Percentiles rank a stretch among this genome's conserved stretches.
phyloP scores from a whole-genome alignment of 2,113 vertebrate species.

The Lepus americanus region DNA sequence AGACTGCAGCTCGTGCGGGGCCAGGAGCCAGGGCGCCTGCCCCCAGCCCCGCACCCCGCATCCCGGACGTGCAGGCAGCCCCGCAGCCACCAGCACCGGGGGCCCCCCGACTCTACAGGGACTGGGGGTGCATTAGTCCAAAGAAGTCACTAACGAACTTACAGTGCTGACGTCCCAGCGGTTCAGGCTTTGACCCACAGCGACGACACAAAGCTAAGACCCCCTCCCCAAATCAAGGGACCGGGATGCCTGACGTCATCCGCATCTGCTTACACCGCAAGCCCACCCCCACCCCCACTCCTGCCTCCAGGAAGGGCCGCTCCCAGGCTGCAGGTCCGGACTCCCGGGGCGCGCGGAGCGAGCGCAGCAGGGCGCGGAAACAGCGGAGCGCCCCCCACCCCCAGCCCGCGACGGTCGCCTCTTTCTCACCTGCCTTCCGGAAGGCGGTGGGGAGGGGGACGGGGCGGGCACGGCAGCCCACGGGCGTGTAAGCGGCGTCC shows the following conservation, averaged over 20 bases:
- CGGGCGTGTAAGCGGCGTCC: not conserved
- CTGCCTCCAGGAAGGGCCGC: not conserved
- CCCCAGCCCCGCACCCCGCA: not conserved
- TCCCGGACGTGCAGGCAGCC: not conserved
- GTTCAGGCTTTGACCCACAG: not conserved
- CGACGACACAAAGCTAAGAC: not conserved
- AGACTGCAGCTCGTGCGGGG: not conserved
- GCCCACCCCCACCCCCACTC: not conserved
- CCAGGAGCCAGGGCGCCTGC: not conserved
- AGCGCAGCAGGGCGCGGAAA: not conserved
- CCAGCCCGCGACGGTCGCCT: not conserved
- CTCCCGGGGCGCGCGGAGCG: not conserved
- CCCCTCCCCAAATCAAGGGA: not conserved
- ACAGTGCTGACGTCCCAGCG: not conserved
- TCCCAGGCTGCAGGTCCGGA: not conserved
- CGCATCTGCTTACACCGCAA: not conserved
- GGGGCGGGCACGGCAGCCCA: not conserved
- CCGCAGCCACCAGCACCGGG: constrained; percentile 42
- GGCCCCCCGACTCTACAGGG: constrained; percentile 51
- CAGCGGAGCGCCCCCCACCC: not conserved
- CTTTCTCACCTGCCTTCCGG: not conserved
- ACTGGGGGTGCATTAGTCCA: not conserved
- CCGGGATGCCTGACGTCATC: not conserved
- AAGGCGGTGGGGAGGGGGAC: accelerated
- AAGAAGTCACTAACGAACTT: not conserved